A percentile compares a stretch with the other conserved stretches of the same genome.
These are phyloP conservation scores for Oncorhynchus nerka DNA, from an alignment of 2,113 vertebrate genomes.

Conservation along the genomic window DNA sequence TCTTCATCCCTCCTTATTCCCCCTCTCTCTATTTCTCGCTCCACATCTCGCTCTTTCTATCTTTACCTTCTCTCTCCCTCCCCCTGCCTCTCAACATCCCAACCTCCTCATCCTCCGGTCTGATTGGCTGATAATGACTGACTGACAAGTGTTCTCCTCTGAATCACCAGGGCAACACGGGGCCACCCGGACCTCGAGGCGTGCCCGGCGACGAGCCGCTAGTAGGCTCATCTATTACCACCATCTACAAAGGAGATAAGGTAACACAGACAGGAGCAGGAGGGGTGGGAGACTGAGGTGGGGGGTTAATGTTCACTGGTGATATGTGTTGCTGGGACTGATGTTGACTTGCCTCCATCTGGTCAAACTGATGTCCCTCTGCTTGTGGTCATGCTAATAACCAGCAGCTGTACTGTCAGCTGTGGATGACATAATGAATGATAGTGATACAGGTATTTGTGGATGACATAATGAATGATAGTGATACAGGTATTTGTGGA, in stretches of 20 bases:
- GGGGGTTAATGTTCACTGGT: too few species aligned
- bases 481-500: too few species aligned
- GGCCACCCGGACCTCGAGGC: constrained; percentile 71
- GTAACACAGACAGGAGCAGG: constrained; percentile 63
- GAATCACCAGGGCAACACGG: constrained; percentile 73
- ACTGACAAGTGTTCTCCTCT: constrained; percentile 56
- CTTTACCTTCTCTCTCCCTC: too few species aligned
- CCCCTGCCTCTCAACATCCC: background rate
- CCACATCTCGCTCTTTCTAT: background rate
- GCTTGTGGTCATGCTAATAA: too few species aligned
- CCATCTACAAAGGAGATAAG: constrained; percentile 81
- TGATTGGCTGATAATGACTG: constrained; percentile 45
- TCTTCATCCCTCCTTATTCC: too few species aligned
- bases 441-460: too few species aligned
- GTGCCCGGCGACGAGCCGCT: constrained; percentile 62
- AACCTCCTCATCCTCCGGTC: background rate
- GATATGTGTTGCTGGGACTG: too few species aligned
- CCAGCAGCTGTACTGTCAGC: too few species aligned
- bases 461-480: too few species aligned
- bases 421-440: too few species aligned
- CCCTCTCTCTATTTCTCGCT: background rate
- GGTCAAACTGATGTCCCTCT: too few species aligned
- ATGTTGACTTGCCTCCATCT: too few species aligned
- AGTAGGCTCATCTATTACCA: constrained; percentile 56
- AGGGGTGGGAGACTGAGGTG: background rate